A percentile compares a stretch with the other conserved stretches of the same genome.
Evolutionary conservation across 2,888 invertebrate genomes (phyloP).

Genomic region (Acanthopleura granulata): DNA sequence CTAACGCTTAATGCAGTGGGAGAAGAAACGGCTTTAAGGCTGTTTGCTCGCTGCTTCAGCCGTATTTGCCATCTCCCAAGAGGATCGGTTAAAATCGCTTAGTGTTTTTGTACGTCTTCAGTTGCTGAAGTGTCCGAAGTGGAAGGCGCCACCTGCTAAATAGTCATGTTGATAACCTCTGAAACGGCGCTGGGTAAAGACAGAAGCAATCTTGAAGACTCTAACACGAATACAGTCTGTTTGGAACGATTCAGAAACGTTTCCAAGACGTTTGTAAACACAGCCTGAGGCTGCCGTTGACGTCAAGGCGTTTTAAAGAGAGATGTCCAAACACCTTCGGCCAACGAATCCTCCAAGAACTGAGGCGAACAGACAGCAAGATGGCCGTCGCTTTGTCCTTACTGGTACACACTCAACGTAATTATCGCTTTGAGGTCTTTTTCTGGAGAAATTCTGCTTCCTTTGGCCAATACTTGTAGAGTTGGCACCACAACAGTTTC

Average conservation of each 20-base stretch:
- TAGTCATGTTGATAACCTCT: background rate
- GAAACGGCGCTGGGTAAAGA: background rate
- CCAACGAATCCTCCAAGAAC: background rate
- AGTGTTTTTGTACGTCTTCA: background rate
- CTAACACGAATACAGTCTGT: background rate
- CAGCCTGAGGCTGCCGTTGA: background rate
- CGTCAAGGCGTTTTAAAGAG: background rate
- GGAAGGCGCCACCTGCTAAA: constrained; percentile 3
- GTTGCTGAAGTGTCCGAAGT: background rate
- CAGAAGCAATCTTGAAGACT: background rate
- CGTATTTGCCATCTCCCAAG: background rate
- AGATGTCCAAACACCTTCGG: too few species aligned
- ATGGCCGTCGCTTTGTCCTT: background rate
- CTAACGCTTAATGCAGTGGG: background rate
- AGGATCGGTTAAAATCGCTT: constrained; percentile 1
- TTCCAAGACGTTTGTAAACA: background rate
- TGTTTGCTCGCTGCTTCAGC: background rate
- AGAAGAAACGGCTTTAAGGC: constrained; percentile 2
- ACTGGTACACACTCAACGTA: too few species aligned
- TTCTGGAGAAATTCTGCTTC: too few species aligned
- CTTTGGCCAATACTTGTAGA: too few species aligned
- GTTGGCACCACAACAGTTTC: too few species aligned
- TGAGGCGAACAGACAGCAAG: background rate
- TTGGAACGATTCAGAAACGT: background rate
- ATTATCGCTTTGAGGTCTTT: too few species aligned